phyloP scores from a whole-genome alignment of 2,113 vertebrate genomes.

The Philantomba maxwellii region DNA sequence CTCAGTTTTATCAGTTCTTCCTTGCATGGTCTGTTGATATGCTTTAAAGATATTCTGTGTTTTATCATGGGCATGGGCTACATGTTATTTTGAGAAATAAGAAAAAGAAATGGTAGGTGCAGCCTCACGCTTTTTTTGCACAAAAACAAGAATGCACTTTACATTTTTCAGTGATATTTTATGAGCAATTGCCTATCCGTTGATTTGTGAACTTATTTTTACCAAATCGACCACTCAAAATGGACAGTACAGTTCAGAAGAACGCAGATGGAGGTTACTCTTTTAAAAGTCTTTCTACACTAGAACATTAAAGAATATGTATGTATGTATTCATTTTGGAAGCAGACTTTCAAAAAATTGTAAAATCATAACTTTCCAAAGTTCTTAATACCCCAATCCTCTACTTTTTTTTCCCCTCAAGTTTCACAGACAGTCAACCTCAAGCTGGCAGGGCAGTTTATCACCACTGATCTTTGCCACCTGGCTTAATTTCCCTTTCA shows the following conservation, averaged over 20 bases:
- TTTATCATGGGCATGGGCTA: not conserved
- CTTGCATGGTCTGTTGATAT: not conserved
- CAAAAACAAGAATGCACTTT: not conserved
- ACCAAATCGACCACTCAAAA: not conserved
- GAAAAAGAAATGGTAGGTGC: not conserved
- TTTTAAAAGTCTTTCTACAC: not conserved
- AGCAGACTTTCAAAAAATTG: not conserved
- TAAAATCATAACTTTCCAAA: not conserved
- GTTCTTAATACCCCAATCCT: not conserved
- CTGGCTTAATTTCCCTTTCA: constrained; percentile 44
- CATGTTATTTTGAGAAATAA: not conserved
- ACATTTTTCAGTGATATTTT: not conserved
- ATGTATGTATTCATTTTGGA: not conserved
- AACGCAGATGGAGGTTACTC: not conserved
- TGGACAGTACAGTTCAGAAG: not conserved
- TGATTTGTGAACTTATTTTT: constrained; percentile 10
- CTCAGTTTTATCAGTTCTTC: not conserved
- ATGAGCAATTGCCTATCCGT: not conserved
- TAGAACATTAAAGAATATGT: not conserved
- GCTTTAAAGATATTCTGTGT: not conserved
- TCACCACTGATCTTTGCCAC: constrained; percentile 31
- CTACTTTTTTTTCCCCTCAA: not conserved
- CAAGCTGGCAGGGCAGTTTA: not conserved
- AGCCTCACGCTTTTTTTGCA: not conserved
- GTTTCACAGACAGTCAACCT: not conserved